phyloP scores from a whole-genome alignment of 2,888 invertebrate genomes.

The Drosophila paranaensis region DNA sequence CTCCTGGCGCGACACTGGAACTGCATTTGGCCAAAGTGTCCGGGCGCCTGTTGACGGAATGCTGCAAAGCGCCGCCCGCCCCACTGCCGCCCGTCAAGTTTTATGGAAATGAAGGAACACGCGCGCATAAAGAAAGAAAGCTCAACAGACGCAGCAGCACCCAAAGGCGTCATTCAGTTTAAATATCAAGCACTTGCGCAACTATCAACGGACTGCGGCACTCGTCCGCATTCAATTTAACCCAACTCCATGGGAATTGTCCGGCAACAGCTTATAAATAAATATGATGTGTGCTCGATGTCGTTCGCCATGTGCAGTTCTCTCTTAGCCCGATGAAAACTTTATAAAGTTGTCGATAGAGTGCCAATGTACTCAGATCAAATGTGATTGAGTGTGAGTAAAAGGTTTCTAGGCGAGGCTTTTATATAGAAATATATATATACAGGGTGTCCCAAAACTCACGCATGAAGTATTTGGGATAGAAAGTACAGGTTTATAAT shows the following conservation, averaged over 20 bases:
- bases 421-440: too few species aligned
- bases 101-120: conserved; percentile 9
- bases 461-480: too few species aligned
- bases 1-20: conserved; percentile 61
- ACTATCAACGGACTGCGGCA: conserved; percentile 1
- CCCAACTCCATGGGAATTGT: conserved; percentile 1
- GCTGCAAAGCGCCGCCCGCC: not conserved
- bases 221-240: conserved; percentile 19
- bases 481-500: too few species aligned
- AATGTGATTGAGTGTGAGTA: not conserved
- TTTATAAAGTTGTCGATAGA: too few species aligned
- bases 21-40: conserved; percentile 64
- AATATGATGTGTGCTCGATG: conserved; percentile 5
- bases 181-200: conserved; percentile 32
- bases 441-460: too few species aligned
- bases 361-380: too few species aligned
- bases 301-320: too few species aligned
- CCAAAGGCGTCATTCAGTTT: conserved; percentile 55
- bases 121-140: conserved; percentile 16
- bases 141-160: conserved; percentile 27
- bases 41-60: conserved; percentile 3
- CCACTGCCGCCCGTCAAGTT: conserved; percentile 15
- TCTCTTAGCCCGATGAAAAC: not conserved
- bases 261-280: not conserved
- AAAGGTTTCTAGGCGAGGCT: too few species aligned